A percentile compares a stretch with the other conserved stretches of the same genome.
phyloP scores from a whole-genome alignment of 2,797 vertebrate species.

The Emys orbicularis region DNA sequence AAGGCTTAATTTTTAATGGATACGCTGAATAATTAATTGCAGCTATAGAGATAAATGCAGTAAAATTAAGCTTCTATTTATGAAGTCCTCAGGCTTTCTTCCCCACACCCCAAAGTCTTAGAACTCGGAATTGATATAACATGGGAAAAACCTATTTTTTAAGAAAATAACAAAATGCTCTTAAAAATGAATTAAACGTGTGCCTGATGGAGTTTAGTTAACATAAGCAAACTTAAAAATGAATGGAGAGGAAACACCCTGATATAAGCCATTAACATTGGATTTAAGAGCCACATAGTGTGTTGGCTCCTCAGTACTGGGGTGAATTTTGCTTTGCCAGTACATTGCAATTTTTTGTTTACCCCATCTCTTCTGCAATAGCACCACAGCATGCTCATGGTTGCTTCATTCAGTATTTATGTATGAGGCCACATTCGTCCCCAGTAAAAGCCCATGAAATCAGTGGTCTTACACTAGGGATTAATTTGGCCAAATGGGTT shows the following conservation, averaged over 20 bases:
- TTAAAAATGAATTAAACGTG: no score
- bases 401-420: background rate
- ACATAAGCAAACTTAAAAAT: background rate
- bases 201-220: background rate
- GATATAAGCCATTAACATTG: background rate
- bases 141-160: background rate
- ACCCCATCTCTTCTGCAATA: background rate
- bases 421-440: background rate
- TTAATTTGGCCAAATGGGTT: background rate
- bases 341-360: background rate
- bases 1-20: slow-evolving; percentile 74
- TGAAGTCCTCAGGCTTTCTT: slow-evolving; percentile 31
- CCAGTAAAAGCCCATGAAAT: background rate
- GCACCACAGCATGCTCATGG: background rate
- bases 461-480: background rate
- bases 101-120: background rate
- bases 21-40: slow-evolving; percentile 66
- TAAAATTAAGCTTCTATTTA: slow-evolving; percentile 67
- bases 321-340: background rate
- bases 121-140: slow-evolving; percentile 33
- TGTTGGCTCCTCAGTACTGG: background rate
- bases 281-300: background rate
- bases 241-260: background rate
- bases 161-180: background rate
- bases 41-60: slow-evolving; percentile 69